Percentiles rank a stretch among this genome's conserved stretches.
phyloP scores from a whole-genome alignment of 1,140 invertebrate genomes.

The Pseudomyrmex cubaensis region DNA sequence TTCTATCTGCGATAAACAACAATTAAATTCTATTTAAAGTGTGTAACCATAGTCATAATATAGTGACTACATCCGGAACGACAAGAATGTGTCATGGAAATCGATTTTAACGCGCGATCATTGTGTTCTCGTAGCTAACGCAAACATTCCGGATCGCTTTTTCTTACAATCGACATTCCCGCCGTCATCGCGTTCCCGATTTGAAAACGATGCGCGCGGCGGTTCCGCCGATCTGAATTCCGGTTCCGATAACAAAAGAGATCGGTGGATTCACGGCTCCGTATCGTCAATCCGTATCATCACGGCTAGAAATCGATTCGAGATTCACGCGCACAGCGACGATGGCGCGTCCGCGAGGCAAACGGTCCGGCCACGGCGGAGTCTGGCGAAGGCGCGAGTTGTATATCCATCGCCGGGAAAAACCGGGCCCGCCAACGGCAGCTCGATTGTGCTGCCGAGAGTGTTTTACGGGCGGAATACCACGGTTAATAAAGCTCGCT shows the following conservation, averaged over 20 bases:
- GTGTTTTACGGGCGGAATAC: constrained; percentile 75
- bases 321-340: constrained; percentile 62
- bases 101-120: constrained; percentile 35
- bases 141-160: constrained; percentile 27
- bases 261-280: constrained; percentile 23
- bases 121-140: background rate
- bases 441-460: constrained; percentile 76
- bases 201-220: background rate
- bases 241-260: constrained; percentile 65
- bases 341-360: constrained; percentile 37
- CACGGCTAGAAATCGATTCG: constrained; percentile 78
- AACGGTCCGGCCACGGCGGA: background rate
- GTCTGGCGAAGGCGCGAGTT: background rate
- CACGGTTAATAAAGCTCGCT: constrained; percentile 66
- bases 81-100: constrained; percentile 25
- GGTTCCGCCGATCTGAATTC: constrained; percentile 21
- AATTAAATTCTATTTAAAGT: constrained; percentile 1
- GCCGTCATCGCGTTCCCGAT: background rate
- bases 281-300: constrained; percentile 70
- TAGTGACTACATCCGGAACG: no score
- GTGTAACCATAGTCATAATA: background rate
- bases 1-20: background rate
- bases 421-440: constrained; percentile 68
- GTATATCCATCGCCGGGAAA: constrained; percentile 56
- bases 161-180: background rate